Conservation (phyloP, 2,888 invertebrate species). For the Lymantria monacha region DNA sequence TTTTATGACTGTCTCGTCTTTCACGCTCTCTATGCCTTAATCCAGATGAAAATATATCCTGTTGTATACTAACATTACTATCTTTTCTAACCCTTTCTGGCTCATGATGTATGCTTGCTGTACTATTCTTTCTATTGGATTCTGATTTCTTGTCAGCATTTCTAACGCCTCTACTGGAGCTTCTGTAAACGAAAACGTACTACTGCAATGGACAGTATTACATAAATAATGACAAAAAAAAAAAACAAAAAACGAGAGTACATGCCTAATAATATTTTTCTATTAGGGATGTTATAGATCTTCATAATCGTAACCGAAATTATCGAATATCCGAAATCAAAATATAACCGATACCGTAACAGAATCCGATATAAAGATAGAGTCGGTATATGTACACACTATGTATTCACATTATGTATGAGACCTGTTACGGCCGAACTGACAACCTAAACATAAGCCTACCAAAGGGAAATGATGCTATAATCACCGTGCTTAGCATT, state of each 20-base stretch:
- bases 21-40: slow-evolving; percentile 62
- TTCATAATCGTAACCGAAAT: too few relatives aligned
- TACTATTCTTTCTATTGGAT: slow-evolving; percentile 65
- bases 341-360: too few relatives aligned
- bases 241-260: neutral
- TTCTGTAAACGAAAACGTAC: slow-evolving; percentile 34
- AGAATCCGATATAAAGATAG: too few relatives aligned
- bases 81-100: slow-evolving; percentile 59
- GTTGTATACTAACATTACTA: slow-evolving; percentile 67
- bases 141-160: slow-evolving; percentile 65
- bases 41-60: slow-evolving; percentile 52
- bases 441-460: too few relatives aligned
- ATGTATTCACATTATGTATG: too few relatives aligned
- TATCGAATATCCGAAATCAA: too few relatives aligned
- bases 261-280: too few relatives aligned
- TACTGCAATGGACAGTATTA: neutral
- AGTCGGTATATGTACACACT: too few relatives aligned
- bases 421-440: too few relatives aligned
- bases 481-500: too few relatives aligned
- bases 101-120: slow-evolving; percentile 62
- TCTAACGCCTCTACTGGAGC: slow-evolving; percentile 70
- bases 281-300: too few relatives aligned
- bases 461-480: too few relatives aligned
- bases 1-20: slow-evolving; percentile 67
- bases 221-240: neutral